Conservation (phyloP, 2,797 vertebrate genomes). For the Pseudocheirus occidentalis region DNA sequence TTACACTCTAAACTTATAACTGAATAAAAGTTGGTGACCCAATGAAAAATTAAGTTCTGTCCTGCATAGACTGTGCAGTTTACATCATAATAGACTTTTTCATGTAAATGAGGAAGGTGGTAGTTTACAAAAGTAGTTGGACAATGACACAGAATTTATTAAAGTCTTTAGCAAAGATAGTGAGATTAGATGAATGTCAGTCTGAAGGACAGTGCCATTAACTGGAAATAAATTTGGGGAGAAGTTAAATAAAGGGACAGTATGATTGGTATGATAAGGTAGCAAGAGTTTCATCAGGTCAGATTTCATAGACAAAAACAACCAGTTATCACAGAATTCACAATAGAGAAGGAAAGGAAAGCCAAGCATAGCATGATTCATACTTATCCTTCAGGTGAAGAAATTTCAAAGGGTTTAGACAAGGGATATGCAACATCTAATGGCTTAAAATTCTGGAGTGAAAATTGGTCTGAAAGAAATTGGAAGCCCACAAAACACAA, state of each 20-base stretch:
- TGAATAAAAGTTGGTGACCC: background rate
- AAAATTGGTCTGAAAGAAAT: background rate
- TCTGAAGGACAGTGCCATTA: background rate
- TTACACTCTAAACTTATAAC: too few species aligned
- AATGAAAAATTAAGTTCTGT: background rate
- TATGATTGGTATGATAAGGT: background rate
- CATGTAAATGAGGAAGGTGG: background rate
- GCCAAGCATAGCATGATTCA: background rate
- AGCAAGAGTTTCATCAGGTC: background rate
- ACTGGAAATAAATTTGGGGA: background rate
- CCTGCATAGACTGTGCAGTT: background rate
- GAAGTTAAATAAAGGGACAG: background rate
- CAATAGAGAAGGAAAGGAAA: background rate
- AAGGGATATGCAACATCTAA: background rate
- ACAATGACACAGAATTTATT: background rate
- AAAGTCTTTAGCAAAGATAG: background rate
- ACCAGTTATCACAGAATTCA: conserved; percentile 6
- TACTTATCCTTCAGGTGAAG: background rate
- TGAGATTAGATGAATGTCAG: background rate
- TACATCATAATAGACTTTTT: background rate
- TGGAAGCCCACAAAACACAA: background rate
- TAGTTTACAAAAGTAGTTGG: background rate
- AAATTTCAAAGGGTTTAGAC: background rate
- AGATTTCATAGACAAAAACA: background rate
- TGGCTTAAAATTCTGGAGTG: background rate